A percentile compares a stretch with the other conserved stretches of the same genome.
These are phyloP conservation scores for Phylloscopus trochilus DNA, from an alignment of 2,113 vertebrate species.

Conservation along the genomic window DNA sequence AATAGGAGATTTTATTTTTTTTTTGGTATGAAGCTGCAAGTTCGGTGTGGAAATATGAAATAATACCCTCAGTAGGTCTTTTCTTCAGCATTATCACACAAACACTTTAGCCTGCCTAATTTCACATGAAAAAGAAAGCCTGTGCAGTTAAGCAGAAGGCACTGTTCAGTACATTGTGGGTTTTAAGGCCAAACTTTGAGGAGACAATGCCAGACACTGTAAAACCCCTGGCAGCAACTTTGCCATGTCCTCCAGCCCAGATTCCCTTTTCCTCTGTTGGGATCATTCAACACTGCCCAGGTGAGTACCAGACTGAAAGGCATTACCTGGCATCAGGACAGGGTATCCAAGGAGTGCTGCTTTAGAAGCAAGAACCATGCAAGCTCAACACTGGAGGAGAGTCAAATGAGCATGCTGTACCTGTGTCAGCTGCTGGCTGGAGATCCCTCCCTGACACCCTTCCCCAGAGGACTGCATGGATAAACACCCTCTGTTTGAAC, in stretches of 20 bases:
- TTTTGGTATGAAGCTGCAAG: not conserved
- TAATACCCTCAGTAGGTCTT: not conserved
- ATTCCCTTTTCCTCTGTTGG: not conserved
- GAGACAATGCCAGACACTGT: not conserved
- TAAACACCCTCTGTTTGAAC: constrained; percentile 92
- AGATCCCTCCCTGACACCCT: constrained; percentile 82
- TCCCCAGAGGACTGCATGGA: constrained; percentile 81
- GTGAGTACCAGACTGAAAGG: not conserved
- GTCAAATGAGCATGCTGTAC: constrained; percentile 44
- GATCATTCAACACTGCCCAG: not conserved
- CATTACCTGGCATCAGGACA: not conserved
- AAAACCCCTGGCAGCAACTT: not conserved
- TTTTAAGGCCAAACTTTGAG: constrained; percentile 21
- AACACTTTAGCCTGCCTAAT: not conserved
- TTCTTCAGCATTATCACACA: not conserved
- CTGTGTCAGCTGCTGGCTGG: constrained; percentile 81
- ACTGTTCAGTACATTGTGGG: not conserved
- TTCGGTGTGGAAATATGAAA: not conserved
- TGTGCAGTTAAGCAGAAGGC: not conserved
- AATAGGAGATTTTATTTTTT: rapidly evolving
- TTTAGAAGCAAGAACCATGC: constrained; percentile 7
- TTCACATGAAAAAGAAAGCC: not conserved
- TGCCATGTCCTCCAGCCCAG: not conserved
- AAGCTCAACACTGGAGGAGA: not conserved
- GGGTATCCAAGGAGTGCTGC: not conserved